Base-by-base conservation (phyloP, 2,888 invertebrate species). In the Myopa tessellatipennis region DNA sequence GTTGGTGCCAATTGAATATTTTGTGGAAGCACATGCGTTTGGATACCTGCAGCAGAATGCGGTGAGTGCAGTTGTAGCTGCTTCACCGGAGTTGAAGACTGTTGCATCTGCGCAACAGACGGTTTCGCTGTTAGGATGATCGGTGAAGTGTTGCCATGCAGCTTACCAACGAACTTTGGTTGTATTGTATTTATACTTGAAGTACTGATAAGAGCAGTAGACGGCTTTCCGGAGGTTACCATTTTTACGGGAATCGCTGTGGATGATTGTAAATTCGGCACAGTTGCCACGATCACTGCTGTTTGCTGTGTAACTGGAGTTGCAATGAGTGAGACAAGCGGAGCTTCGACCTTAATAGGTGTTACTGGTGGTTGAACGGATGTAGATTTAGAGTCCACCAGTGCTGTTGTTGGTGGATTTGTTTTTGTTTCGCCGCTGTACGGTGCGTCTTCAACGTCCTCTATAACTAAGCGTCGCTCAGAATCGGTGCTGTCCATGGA, bases 401-500 rank as follows among this genome's bases (percentile, higher is more conserved):
- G 7, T 69, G 50, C 50, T 38, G 40, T 10, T 50, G 34, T 16
- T n/a, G 34, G 65, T 26, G 12, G 65, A n/a, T n/a, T 65, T 34
- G 5, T 26, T n/a, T 65, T n/a, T 36, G 58, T 6, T 58, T 63
- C 8, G 77, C 52, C 16, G 50, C 18, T 0, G 79, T 5, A 26
- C 34, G 81, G 81, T 76, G 89, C 84, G 82, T 90, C 83, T 83
- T 90, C 84, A 5, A 89, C 87, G 77, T 90, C 90, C 71, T 91
- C 92, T 70, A 93, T 93, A 0, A 93, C 90, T 36, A 93, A 85
- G 10, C 92, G 89, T 78, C 91, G 90, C 81, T 93, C 93, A 0
- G 92, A 93, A 85, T 93, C 93, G 71, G 92, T 93, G 83, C 92
- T 92, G 78, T 93, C 93, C 1, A 91, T 90, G 8, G 92, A 92